Evolutionary conservation across 2,888 invertebrate species (phyloP), one percentile per base, ranked within the genome.

Genomic region (Melipona bicolor): DNA sequence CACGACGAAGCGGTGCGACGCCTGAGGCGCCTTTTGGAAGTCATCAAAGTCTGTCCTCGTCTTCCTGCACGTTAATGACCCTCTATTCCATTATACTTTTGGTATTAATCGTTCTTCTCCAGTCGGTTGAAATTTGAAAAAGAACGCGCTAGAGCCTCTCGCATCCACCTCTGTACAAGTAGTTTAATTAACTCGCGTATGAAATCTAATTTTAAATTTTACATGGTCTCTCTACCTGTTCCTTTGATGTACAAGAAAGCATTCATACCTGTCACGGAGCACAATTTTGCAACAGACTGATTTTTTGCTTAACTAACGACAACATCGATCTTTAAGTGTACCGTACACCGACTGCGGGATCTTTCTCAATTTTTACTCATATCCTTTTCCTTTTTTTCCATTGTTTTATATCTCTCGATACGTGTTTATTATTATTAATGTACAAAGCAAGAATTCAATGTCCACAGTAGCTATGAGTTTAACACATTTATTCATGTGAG

Each of bases 1-100:
- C 88, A 75, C 62, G 76, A 49, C 76, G 74, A 52, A 17, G 52
- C 50, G 77, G 81, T 77, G 80, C 85, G 77, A 83, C 79, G 80
- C 85, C 85, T 56, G 27, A 75, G 77, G 83, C 79, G 68, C 71
- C 77, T 77, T 77, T 80, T 80, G 80, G 83, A 74, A 85, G 75
- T 77, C 82, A 82, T 84, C 82, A 76, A 61, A 68, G 43, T 69
- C 61, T 85, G 76, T 78, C 78, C 84, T 76, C 78, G 68, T 67
- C 81, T 76, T 78, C 68, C 71, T 71, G 50, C 59, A 49, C 62
- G 52, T 52, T 79, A 72, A 70, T 84, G 75, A 69, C 69, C 59
- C 74, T 50, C 70, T 68, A 73, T 67, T 77, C 70, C 71, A 49
- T 77, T 67, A 43, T 56, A 75, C 43, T 67, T 82, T 76, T 24